A percentile compares a stretch with the other conserved stretches of the same genome.
Conservation (phyloP, 2,797 vertebrate species). For the Gadopsis marmoratus region DNA sequence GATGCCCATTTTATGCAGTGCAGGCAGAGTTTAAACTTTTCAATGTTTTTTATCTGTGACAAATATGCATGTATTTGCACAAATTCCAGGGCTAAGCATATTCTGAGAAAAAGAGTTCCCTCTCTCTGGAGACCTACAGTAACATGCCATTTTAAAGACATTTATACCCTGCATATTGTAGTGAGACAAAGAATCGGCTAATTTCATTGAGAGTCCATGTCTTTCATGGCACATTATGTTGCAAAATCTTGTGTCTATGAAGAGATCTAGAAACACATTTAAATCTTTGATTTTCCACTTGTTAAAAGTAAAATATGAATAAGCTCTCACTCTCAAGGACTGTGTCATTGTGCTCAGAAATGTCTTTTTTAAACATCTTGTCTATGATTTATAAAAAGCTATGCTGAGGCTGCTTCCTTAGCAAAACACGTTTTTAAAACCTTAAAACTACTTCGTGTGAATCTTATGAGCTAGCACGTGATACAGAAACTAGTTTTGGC, state of each 20-base stretch:
- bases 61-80: conserved; percentile 43
- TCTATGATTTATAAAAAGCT: not conserved
- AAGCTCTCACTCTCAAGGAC: not conserved
- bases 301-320: conserved; percentile 1
- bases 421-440: not conserved
- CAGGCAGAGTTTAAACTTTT: conserved; percentile 52
- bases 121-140: not conserved
- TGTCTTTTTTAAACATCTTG: not conserved
- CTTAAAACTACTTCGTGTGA: not conserved
- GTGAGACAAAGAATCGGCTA: not conserved
- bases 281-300: not conserved
- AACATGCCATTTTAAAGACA: not conserved
- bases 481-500: not conserved
- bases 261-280: not conserved
- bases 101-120: not conserved
- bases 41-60: conserved; percentile 40
- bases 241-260: not conserved
- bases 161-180: not conserved
- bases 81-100: conserved; percentile 16
- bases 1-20: conserved; percentile 54
- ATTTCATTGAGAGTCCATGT: conserved; percentile 1
- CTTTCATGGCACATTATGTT: not conserved
- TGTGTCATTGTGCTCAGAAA: not conserved
- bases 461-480: not conserved
- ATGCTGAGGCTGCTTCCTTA: not conserved